These are phyloP conservation scores for Actinia equina DNA, from an alignment of 64 coral and sea anemone genomes.

Conservation along the genomic window DNA sequence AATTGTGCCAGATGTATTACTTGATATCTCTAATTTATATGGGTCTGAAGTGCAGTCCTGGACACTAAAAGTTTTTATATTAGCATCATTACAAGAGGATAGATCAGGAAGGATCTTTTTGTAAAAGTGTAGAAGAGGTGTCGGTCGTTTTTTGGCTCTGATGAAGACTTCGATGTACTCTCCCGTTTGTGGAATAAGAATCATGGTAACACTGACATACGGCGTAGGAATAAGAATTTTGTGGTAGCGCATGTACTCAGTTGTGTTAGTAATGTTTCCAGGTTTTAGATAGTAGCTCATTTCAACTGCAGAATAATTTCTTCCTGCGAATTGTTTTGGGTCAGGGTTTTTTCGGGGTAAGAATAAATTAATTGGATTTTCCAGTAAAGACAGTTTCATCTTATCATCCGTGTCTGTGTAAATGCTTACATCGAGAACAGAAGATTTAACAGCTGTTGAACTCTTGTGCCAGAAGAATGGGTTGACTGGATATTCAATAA, in stretches of 20 bases:
- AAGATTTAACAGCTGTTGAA: neutral
- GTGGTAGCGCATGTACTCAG: neutral
- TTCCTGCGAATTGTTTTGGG: neutral
- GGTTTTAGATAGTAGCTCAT: neutral
- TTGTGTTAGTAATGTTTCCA: neutral
- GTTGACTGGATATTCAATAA: constrained; percentile 14
- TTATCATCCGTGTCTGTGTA: neutral
- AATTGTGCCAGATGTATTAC: neutral
- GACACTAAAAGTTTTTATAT: neutral
- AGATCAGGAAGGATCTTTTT: constrained; percentile 4
- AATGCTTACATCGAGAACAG: neutral
- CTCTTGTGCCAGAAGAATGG: constrained; percentile 1
- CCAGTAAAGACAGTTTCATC: neutral
- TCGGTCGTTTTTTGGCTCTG: neutral
- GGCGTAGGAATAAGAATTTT: neutral
- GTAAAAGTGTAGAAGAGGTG: neutral
- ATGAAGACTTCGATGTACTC: constrained; percentile 4
- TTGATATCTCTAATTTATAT: neutral
- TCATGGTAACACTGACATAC: neutral
- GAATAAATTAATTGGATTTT: constrained; percentile 10
- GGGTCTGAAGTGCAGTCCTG: neutral
- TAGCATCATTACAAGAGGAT: neutral
- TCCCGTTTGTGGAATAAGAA: constrained; percentile 5
- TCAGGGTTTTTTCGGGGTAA: neutral
- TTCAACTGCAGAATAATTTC: neutral